Conservation (phyloP, 2,888 invertebrate genomes). For the Andrena hattorfiana region DNA sequence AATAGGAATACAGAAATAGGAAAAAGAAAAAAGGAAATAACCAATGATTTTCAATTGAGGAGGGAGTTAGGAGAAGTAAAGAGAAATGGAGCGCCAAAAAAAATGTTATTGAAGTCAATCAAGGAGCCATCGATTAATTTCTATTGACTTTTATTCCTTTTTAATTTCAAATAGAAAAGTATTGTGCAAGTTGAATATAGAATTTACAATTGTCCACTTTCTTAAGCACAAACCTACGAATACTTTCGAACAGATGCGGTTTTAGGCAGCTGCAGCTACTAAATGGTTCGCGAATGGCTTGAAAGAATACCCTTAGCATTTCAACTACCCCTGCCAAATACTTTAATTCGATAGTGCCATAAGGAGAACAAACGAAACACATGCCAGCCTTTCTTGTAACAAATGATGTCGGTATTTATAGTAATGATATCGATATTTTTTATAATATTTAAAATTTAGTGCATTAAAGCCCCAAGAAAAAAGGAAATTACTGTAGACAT, state of each 20-base stretch:
- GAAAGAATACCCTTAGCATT: neutral
- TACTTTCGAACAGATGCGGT: constrained; percentile 24
- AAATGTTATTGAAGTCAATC: neutral
- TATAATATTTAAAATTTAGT: neutral
- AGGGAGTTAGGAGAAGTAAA: too few relatives aligned
- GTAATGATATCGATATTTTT: neutral
- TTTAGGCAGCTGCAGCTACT: neutral
- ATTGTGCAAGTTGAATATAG: neutral
- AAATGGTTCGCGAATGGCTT: neutral
- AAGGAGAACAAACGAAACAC: neutral
- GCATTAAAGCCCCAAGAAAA: too few relatives aligned
- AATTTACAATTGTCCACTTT: neutral
- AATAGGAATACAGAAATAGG: too few relatives aligned
- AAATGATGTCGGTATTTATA: neutral
- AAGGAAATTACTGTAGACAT: too few relatives aligned
- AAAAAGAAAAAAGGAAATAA: too few relatives aligned
- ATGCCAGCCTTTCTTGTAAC: neutral
- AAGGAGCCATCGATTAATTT: neutral
- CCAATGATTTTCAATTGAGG: too few relatives aligned
- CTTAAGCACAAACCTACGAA: neutral
- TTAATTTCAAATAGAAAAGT: neutral
- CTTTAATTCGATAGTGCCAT: neutral
- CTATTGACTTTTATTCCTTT: neutral
- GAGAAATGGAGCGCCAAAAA: neutral
- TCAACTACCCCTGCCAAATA: neutral